Percentiles rank a stretch among this genome's conserved stretches.
Evolutionary conservation across 2,888 invertebrate genomes (phyloP).

Genomic region (Cephus sareptanus): DNA sequence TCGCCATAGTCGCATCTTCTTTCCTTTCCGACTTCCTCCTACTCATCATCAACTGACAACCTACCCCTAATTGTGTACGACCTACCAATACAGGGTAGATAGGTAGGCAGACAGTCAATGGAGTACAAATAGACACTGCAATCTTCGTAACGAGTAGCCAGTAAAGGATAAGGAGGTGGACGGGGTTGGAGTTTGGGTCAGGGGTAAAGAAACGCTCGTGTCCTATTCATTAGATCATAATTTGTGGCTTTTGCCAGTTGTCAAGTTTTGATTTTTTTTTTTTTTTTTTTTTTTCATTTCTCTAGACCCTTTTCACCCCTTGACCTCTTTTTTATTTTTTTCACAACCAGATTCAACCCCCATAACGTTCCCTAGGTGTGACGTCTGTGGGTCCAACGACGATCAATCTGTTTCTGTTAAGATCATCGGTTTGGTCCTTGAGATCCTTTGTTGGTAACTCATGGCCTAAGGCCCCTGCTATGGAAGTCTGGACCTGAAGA

Average conservation of each 20-base stretch:
- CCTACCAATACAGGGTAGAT: conserved; percentile 8
- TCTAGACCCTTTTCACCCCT: neutral
- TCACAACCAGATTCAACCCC: neutral
- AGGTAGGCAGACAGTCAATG: conserved; percentile 19
- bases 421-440: neutral
- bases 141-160: conserved; percentile 51
- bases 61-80: conserved; percentile 43
- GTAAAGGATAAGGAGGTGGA: neutral
- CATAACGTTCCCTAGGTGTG: neutral
- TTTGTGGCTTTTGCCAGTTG: neutral
- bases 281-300: neutral
- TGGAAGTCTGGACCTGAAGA: neutral
- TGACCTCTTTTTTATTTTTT: neutral
- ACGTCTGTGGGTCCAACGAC: too few species aligned
- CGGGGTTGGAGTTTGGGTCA: neutral
- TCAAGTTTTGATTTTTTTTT: neutral
- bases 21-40: conserved; percentile 17
- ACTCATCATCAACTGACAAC: conserved; percentile 4
- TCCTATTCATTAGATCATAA: neutral
- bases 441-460: neutral
- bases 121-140: conserved; percentile 50
- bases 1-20: conserved; percentile 67
- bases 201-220: neutral
- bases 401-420: neutral
- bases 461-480: neutral